Base-by-base conservation (phyloP, 1,140 invertebrate genomes). In the Dreissena polymorpha region DNA sequence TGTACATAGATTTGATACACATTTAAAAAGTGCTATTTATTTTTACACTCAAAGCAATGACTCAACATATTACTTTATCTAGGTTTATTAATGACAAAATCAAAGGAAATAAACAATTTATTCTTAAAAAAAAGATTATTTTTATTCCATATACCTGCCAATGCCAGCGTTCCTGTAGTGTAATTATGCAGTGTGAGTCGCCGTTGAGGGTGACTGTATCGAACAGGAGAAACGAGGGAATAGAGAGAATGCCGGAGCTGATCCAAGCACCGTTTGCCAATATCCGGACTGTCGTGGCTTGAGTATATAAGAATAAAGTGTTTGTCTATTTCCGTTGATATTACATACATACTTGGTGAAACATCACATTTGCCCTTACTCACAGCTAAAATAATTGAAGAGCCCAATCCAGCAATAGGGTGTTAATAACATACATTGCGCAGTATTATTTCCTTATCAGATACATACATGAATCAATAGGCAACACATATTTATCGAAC, bases 221-320 rank as follows among this genome's bases (percentile, higher is more conserved):
- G 76, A 83, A 87, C 3, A 87, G 25, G 0, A 83, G 50, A 23
- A 87, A 68, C 0, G 82, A 78, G 14, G 86, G 86, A 21, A 87
- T 50, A 10, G 86, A 81, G 49, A 87, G 77, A 5, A 87, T 7
- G 0, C 63, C 74, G n/a, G 86, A 80, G 18, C 77, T 21, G 21
- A 87, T 74, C 86, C 86, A 87, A 0, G 86, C 82, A 5, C 64
- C 29, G 53, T 76, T 71, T 0, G 86, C 81, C 13, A 87, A 63
- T 1, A 81, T 63, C 23, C 76, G 14, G 0, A 83, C 70, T 21
- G 80, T 83, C 13, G 65, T 72, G 10, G 64, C 80, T 83, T 57
- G 65, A 39, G 2, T 2, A 39, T 5, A 39, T 39, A 39, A 39
- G 39, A 39, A 39, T 39, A 8, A 39, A 39, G 2, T 39, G 39